These are phyloP conservation scores for Hephaestus fuliginosus DNA, from an alignment of 2,797 vertebrate genomes.

Conservation along the genomic window DNA sequence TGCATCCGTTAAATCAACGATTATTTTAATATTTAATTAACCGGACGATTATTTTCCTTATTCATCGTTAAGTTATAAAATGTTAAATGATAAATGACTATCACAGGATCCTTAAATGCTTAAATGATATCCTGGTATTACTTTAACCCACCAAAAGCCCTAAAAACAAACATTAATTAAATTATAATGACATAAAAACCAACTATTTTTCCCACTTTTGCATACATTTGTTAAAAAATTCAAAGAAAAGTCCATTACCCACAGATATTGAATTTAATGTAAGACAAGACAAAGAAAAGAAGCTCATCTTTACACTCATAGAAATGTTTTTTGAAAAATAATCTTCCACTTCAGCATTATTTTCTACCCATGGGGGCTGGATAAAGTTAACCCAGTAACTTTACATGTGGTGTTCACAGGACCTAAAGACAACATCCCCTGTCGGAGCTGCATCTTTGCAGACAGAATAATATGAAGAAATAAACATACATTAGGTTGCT, in stretches of 20 bases:
- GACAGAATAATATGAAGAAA: not conserved
- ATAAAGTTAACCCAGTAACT: constrained; percentile 2
- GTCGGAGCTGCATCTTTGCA: not conserved
- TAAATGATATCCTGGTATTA: not conserved
- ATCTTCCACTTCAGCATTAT: not conserved
- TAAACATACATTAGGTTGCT: constrained; percentile 3
- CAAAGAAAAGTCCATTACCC: not conserved
- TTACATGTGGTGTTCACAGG: constrained; percentile 16
- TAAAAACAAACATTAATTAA: not conserved
- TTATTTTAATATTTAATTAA: not conserved
- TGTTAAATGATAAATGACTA: not conserved
- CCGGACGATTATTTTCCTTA: not conserved
- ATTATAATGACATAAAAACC: not conserved
- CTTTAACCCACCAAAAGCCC: not conserved
- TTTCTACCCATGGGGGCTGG: not conserved
- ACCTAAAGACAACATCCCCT: not conserved
- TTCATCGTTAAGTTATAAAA: not conserved
- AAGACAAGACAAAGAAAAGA: not conserved
- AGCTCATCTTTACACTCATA: not conserved
- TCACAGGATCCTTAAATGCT: not conserved
- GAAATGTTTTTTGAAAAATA: not conserved
- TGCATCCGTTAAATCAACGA: not conserved
- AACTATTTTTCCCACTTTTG: not conserved
- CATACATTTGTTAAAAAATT: not conserved
- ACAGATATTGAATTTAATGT: not conserved